A percentile compares a stretch with the other conserved stretches of the same genome.
Conservation (phyloP, 2,797 vertebrate species). For the Chromobotia macracanthus region DNA sequence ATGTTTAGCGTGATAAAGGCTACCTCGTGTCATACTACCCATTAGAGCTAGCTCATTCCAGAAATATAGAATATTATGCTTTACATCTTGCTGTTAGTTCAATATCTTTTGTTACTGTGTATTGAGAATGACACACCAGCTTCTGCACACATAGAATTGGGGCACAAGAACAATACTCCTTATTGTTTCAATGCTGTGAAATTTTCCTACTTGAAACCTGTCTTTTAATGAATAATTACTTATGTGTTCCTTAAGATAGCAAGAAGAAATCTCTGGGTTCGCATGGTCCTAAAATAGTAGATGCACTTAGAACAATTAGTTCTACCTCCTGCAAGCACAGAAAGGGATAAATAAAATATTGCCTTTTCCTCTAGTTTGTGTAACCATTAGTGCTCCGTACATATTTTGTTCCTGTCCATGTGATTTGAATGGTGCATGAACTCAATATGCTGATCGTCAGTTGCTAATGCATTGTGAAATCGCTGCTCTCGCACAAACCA, state of each 20-base stretch:
- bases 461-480: slow-evolving; percentile 24
- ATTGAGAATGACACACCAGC: background rate
- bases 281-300: slow-evolving; percentile 29
- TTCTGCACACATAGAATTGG: background rate
- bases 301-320: slow-evolving; percentile 47
- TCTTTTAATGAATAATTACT: background rate
- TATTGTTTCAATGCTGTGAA: background rate
- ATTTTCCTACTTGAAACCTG: background rate
- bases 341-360: slow-evolving; percentile 39
- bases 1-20: slow-evolving; percentile 7
- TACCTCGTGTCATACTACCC: slow-evolving; percentile 12
- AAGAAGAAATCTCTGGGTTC: background rate
- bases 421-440: slow-evolving; percentile 39
- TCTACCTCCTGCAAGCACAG: slow-evolving; percentile 31
- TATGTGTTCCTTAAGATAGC: background rate
- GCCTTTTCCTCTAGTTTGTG: slow-evolving; percentile 22
- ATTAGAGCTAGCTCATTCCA: background rate
- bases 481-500: slow-evolving; percentile 10
- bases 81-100: background rate
- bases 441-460: background rate
- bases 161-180: background rate
- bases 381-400: slow-evolving; percentile 12
- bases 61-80: slow-evolving; percentile 3
- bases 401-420: slow-evolving; percentile 12
- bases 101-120: background rate